These are phyloP conservation scores for Lepidurus couesii DNA, from an alignment of 1,140 invertebrate species.

Conservation along the genomic window DNA sequence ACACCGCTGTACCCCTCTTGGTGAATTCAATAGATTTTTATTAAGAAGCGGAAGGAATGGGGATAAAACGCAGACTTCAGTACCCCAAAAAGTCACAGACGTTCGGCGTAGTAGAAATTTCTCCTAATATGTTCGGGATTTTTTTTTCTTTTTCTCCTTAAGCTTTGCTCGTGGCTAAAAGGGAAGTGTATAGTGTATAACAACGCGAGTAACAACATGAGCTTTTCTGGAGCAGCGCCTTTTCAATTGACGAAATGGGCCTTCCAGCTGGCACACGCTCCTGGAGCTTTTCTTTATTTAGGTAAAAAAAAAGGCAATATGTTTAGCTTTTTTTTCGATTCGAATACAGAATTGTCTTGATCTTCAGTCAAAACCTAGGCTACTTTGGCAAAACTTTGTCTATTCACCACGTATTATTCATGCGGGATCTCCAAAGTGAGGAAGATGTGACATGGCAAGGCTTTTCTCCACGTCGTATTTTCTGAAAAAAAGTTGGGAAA, in stretches of 20 bases:
- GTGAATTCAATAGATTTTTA: background rate
- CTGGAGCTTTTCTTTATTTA: background rate
- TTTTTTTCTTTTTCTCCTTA: background rate
- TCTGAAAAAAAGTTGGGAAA: no score
- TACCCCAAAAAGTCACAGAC: no score
- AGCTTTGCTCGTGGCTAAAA: background rate
- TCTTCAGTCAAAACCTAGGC: no score
- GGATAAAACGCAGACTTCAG: no score
- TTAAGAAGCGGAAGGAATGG: background rate
- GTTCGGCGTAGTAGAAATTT: no score
- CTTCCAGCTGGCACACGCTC: background rate
- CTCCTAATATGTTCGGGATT: background rate
- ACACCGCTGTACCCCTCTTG: background rate
- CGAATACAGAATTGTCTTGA: no score
- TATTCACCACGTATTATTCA: no score
- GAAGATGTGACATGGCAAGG: no score
- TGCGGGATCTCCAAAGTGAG: no score
- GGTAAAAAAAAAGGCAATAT: background rate
- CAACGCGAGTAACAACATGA: background rate
- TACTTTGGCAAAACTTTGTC: no score
- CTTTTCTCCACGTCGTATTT: no score
- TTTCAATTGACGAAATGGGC: conserved; percentile 15
- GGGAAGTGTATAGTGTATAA: background rate
- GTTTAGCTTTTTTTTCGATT: background rate
- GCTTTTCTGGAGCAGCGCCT: conserved; percentile 17